phyloP scores from a whole-genome alignment of 92 coral and sea anemone species.

The Epizoanthus scotinus region DNA sequence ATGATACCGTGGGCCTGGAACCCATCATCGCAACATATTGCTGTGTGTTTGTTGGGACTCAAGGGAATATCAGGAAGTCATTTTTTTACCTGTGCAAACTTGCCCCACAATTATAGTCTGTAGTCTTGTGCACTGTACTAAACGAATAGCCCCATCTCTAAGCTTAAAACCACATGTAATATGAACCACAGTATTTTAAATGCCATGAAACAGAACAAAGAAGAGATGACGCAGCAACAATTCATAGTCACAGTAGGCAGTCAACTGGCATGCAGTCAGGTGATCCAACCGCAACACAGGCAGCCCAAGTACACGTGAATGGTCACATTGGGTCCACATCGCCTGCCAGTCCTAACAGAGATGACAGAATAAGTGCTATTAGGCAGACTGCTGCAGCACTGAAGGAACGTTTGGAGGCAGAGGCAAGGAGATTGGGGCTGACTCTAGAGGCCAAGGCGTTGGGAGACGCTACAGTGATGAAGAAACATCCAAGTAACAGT shows the following conservation, averaged over 20 bases:
- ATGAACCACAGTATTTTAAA: too few relatives aligned
- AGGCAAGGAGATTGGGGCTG: conserved; percentile 86
- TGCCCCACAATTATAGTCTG: too few relatives aligned
- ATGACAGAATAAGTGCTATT: conserved; percentile 87
- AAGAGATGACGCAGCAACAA: background rate
- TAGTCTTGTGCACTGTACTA: too few relatives aligned
- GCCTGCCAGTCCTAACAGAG: conserved; percentile 73
- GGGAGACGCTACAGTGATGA: conserved; percentile 39
- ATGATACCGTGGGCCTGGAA: too few relatives aligned
- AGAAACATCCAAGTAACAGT: conserved; percentile 27
- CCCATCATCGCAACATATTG: too few relatives aligned
- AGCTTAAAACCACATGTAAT: too few relatives aligned
- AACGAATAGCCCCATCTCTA: too few relatives aligned
- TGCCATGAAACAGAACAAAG: background rate
- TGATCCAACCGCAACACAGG: background rate
- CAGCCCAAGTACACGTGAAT: background rate
- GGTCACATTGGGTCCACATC: conserved; percentile 23
- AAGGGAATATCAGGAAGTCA: too few relatives aligned
- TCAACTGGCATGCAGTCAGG: background rate
- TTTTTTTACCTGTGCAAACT: too few relatives aligned
- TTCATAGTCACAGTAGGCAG: background rate
- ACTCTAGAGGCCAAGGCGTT: conserved; percentile 51
- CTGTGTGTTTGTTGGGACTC: too few relatives aligned
- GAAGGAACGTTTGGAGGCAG: conserved; percentile 85
- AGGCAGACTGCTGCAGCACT: conserved; percentile 87